Evolutionary conservation across 64 coral and sea anemone species (phyloP).

Genomic region (Actinia equina): DNA sequence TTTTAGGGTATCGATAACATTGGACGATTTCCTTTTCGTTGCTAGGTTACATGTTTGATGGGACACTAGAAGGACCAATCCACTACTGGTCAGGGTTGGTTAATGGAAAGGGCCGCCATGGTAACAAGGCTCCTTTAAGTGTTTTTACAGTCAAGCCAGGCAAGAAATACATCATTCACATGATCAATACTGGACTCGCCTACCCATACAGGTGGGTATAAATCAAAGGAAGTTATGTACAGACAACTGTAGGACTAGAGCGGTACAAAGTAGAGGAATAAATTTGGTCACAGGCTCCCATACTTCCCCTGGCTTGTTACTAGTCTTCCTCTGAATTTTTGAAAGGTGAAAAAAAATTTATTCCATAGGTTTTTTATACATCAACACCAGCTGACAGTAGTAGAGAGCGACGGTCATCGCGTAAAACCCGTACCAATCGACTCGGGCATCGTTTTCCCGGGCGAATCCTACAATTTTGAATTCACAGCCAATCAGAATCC

Average conservation of each 20-base stretch:
- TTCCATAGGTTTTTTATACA: conserved; percentile 41
- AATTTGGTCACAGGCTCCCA: too few species aligned
- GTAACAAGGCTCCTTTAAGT: conserved; percentile 43
- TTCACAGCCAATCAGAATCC: conserved; percentile 32
- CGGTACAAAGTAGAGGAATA: too few species aligned
- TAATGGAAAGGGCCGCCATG: conserved; percentile 71
- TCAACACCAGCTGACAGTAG: conserved; percentile 53
- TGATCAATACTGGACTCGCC: conserved; percentile 49
- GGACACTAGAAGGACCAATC: conserved; percentile 26
- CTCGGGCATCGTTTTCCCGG: conserved; percentile 53
- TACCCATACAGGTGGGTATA: conserved; percentile 45
- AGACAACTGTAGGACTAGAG: too few species aligned
- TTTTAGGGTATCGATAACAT: background rate
- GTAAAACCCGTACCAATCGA: conserved; percentile 40
- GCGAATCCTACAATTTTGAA: conserved; percentile 71
- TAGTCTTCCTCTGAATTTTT: too few species aligned
- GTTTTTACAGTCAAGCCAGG: conserved; percentile 44
- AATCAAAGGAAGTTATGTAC: too few species aligned
- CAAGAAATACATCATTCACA: conserved; percentile 51
- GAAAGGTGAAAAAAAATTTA: too few species aligned
- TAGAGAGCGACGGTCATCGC: conserved; percentile 61
- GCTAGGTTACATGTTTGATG: conserved; percentile 28
- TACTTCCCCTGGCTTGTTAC: too few species aligned
- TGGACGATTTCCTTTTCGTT: background rate
- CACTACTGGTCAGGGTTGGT: conserved; percentile 74